Base-by-base conservation (phyloP, 30 jellyfish, hydroid and myxozoan species). In the Aurelia coerulea region DNA sequence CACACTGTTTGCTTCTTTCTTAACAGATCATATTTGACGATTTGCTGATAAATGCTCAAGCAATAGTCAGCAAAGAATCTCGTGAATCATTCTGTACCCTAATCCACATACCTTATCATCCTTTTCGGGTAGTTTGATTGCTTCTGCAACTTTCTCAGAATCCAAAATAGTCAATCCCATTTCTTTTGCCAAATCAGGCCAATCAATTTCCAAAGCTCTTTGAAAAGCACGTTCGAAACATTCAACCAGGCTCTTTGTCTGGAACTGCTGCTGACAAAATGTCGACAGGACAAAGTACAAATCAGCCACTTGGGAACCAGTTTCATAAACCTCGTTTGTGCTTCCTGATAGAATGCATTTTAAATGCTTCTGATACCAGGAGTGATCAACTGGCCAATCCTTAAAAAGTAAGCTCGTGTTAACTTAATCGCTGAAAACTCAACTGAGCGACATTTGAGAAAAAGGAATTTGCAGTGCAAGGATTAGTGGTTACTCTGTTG, bases 261-360 rank as follows among this genome's bases (percentile, higher is more conserved):
- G 11, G 3, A 16, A 10, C 32, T 62, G 23, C 33, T 18, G 79
- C 39, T 90, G 52, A 37, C 76, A 46, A 62, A 86, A 67, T 54
- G 75, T 35, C 10, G 85, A 62, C 69, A 81, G 74, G 32, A 81
- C 75, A 68, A 92, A 64, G 73, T 71, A 92, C 53, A 92, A 84
- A 87, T 92, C 98, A 0, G 98, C 97, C 49, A 87, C 84, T 62
- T 92, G 98, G 60, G 98, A 92, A 37, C 98, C 98, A 53, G 98
- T 92, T 75, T 92, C 98, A 78, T 92, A 92, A 35, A 92, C 95
- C 73, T 92, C 98, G 73, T 80, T 86, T 2, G 98, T 89, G 74
- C 98, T 92, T 11, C 98, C 98, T 35, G 97, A 80, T 35, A 92
- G 69, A 58, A 62, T 58, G 68, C 97, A 86, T 5, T 75, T 76